A percentile compares a stretch with the other conserved stretches of the same genome.
These are phyloP conservation scores for Fringilla coelebs DNA, from an alignment of 2,797 vertebrate genomes.

Conservation along the genomic window DNA sequence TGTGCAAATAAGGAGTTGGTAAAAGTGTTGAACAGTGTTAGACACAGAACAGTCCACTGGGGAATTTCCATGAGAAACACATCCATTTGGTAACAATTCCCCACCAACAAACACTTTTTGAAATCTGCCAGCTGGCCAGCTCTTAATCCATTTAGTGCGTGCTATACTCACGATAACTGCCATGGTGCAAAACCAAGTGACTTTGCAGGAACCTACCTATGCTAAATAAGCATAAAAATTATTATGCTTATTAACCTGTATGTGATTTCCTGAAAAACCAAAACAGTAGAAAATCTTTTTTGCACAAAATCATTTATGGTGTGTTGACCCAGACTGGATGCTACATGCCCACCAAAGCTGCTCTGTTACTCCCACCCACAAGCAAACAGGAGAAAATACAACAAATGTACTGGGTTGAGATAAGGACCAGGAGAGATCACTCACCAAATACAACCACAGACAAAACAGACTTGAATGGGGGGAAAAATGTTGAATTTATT, in stretches of 20 bases:
- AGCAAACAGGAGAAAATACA: neutral
- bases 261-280: neutral
- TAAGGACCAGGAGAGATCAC: neutral
- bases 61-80: constrained; percentile 12
- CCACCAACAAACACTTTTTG: neutral
- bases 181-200: neutral
- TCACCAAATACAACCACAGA: neutral
- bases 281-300: neutral
- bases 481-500: neutral
- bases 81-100: constrained; percentile 6
- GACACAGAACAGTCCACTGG: neutral
- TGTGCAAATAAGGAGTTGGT: neutral
- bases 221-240: neutral
- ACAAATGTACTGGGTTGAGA: neutral
- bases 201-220: neutral
- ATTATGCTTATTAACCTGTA: neutral
- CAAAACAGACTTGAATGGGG: neutral
- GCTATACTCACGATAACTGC: neutral
- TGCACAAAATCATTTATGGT: neutral
- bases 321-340: neutral
- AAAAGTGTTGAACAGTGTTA: neutral
- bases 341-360: neutral
- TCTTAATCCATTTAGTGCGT: neutral
- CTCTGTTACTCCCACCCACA: neutral
- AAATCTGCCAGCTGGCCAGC: constrained; percentile 13